These are phyloP conservation scores for Glaucomys volans DNA, from an alignment of 2,113 vertebrate species.

Conservation along the genomic window DNA sequence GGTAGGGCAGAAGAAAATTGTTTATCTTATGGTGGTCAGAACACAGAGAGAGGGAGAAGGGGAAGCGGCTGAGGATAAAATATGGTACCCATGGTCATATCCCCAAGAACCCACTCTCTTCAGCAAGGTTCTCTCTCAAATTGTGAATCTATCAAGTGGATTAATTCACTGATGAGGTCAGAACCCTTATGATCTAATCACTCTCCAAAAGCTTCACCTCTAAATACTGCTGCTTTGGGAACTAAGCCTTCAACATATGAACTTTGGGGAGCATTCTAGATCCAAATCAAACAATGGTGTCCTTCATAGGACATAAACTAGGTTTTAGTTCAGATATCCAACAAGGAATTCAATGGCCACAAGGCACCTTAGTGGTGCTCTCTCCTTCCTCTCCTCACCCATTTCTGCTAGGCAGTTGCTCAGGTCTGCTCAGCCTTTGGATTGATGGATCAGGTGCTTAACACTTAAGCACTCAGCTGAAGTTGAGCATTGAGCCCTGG, in stretches of 20 bases:
- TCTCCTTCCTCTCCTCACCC: not conserved
- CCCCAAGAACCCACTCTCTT: not conserved
- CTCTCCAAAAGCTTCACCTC: not conserved
- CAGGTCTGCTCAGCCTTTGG: not conserved
- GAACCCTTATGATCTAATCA: not conserved
- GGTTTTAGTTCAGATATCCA: not conserved
- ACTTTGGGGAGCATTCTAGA: not conserved
- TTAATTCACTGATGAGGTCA: not conserved
- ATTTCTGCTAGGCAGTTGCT: fast-evolving
- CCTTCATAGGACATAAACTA: too few species aligned
- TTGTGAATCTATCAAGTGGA: not conserved
- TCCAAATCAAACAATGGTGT: not conserved
- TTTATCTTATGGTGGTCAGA: not conserved
- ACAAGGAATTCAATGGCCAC: not conserved
- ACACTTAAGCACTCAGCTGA: not conserved
- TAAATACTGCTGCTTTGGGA: not conserved
- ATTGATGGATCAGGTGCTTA: not conserved
- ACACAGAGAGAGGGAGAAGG: not conserved
- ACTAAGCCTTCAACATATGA: not conserved
- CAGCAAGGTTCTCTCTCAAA: not conserved
- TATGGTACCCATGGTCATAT: not conserved
- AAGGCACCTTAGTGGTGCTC: not conserved
- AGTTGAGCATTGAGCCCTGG: not conserved
- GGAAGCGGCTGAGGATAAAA: not conserved
- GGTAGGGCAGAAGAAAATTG: not conserved